Evolutionary conservation across 1,140 invertebrate genomes (phyloP).

Genomic region (Drosophila hydei): DNA sequence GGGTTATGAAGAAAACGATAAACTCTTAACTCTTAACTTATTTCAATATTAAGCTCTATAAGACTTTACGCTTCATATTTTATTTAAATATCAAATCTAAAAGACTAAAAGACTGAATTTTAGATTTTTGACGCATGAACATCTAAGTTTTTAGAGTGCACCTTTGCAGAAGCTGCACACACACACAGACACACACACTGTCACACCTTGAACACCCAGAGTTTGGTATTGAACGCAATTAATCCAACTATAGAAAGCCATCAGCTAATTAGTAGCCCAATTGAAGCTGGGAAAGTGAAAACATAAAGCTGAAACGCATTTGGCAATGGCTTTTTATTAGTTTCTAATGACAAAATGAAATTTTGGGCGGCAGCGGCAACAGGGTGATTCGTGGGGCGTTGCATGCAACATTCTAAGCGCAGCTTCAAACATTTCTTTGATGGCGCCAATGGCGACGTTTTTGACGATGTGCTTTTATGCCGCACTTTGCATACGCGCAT

Average conservation of each 20-base stretch:
- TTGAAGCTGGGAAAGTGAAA: background rate
- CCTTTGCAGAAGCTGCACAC: too few species aligned
- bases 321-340: conserved; percentile 60
- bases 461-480: conserved; percentile 78
- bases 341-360: conserved; percentile 80
- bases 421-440: conserved; percentile 64
- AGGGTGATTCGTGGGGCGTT: background rate
- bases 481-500: conserved; percentile 73
- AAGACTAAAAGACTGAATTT: too few species aligned
- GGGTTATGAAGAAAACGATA: too few species aligned
- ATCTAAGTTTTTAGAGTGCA: too few species aligned
- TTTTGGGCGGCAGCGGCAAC: conserved; percentile 37
- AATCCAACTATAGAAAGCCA: background rate
- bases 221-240: background rate
- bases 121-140: too few species aligned
- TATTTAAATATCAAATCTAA: too few species aligned
- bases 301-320: conserved; percentile 20
- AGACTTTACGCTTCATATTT: too few species aligned
- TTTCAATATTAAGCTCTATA: too few species aligned
- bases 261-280: conserved; percentile 6
- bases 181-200: background rate
- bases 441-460: conserved; percentile 60
- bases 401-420: conserved; percentile 73
- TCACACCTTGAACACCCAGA: background rate
- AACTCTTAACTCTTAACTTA: too few species aligned